Evolutionary conservation across 30 jellyfish, hydroid and myxozoan genomes (phyloP), one percentile per base, ranked within the genome.

Genomic region (Aurelia sp.): DNA sequence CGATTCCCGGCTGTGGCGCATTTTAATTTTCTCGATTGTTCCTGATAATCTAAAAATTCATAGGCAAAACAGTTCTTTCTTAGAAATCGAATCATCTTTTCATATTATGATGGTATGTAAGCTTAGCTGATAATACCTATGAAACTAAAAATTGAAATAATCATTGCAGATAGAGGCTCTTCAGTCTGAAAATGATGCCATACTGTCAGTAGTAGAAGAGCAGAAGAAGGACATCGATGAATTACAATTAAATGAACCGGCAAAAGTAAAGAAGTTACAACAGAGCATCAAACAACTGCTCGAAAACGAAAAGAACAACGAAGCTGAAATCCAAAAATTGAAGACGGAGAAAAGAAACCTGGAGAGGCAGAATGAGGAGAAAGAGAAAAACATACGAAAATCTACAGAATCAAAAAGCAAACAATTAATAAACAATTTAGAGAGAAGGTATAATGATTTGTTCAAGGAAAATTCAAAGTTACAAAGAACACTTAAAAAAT

Each of bases 101-200:
- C 33, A 27, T 27, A 27, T 27, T 27, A 27, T 27, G 2, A 2
- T 27, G 2, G 33, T 27, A 27, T 27, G 33, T 27, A 27, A 27
- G 33, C 33, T 27, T 27, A 27, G 33, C 33, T 27, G 33, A 27
- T 1, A 27, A 27, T 27, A 27, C 33, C 33, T 27, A 27, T 27
- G 33, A 27, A 27, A 27, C 33, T 27, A 27, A 27, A 27, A 27
- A 27, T 27, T 44, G 0, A 0, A 44, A 44, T 13, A 44, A 44
- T 44, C 19, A 13, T 75, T 76, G 48, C 48, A 76, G 87, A 58
- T 76, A 61, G 76, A 58, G 18, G 87, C 77, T 12, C 27, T 76
- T 30, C 62, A 55, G 52, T 18, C 33, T 13, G 87, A 76, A 50
- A 76, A 76, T 18, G 74, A 57, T 31, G n/a, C 67, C 19, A 61